Percentiles rank a stretch among this genome's conserved stretches.
These are phyloP conservation scores for Dermochelys coriacea DNA, from an alignment of 2,797 vertebrate genomes.

Conservation along the genomic window DNA sequence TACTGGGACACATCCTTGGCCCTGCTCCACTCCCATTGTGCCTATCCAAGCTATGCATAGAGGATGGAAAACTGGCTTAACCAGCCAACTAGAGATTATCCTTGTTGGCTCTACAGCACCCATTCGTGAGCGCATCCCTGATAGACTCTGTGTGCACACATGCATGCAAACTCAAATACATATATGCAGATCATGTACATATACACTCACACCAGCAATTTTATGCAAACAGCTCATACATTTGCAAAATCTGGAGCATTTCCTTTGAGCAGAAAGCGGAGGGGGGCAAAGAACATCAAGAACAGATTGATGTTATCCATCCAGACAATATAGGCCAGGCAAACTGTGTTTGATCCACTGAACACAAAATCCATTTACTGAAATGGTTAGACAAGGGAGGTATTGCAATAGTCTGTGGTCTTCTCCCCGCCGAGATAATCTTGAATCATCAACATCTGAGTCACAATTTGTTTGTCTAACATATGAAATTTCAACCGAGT, in stretches of 20 bases:
- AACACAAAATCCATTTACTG: not conserved
- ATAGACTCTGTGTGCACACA: not conserved
- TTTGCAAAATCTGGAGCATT: not conserved
- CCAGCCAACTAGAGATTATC: not conserved
- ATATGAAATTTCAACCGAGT: fast-evolving
- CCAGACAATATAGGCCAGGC: not conserved
- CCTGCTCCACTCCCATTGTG: not conserved
- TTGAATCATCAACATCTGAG: not conserved
- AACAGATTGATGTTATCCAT: not conserved
- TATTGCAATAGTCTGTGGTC: not conserved
- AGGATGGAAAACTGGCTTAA: not conserved
- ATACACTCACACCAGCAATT: not conserved
- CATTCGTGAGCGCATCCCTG: not conserved
- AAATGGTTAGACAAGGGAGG: not conserved
- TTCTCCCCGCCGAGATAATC: not conserved
- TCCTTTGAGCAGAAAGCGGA: not conserved
- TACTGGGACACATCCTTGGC: not conserved
- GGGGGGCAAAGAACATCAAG: not conserved
- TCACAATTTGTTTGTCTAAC: not conserved
- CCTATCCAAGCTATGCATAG: not conserved
- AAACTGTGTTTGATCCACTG: not conserved
- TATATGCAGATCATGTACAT: not conserved
- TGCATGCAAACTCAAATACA: not conserved
- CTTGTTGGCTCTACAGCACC: not conserved
- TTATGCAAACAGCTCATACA: not conserved